phyloP scores from a whole-genome alignment of 2,113 vertebrate genomes.

The Montifringilla adamsi region DNA sequence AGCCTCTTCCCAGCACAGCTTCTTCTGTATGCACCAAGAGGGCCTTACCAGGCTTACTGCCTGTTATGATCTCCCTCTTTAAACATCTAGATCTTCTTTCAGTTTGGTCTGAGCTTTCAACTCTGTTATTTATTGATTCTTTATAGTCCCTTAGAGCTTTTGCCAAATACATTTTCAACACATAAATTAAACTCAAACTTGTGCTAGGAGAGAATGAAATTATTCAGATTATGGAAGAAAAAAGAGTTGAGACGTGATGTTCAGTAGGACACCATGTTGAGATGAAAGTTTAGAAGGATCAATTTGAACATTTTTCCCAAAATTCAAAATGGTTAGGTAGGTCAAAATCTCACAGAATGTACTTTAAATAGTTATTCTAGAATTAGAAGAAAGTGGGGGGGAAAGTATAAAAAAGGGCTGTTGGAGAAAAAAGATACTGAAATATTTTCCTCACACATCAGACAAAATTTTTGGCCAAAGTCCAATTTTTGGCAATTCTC shows the following conservation, averaged over 20 bases:
- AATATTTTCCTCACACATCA: background rate
- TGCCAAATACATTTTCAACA: background rate
- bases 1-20: background rate
- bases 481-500: background rate
- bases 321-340: background rate
- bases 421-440: background rate
- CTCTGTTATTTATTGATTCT: background rate
- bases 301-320: background rate
- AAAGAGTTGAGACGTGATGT: background rate
- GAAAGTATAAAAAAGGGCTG: rapidly evolving
- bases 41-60: background rate
- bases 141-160: background rate
- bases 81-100: background rate
- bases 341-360: background rate
- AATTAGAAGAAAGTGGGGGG: rapidly evolving
- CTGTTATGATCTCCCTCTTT: background rate
- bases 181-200: background rate
- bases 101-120: background rate
- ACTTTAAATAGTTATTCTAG: background rate
- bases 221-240: background rate
- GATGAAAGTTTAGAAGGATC: background rate
- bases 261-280: background rate
- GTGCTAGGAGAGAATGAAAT: background rate
- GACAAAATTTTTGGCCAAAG: background rate
- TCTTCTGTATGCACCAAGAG: background rate